Evolutionary conservation across 2,888 invertebrate genomes (phyloP), one percentile per base, ranked within the genome.

Genomic region (Drosophila barbarae): DNA sequence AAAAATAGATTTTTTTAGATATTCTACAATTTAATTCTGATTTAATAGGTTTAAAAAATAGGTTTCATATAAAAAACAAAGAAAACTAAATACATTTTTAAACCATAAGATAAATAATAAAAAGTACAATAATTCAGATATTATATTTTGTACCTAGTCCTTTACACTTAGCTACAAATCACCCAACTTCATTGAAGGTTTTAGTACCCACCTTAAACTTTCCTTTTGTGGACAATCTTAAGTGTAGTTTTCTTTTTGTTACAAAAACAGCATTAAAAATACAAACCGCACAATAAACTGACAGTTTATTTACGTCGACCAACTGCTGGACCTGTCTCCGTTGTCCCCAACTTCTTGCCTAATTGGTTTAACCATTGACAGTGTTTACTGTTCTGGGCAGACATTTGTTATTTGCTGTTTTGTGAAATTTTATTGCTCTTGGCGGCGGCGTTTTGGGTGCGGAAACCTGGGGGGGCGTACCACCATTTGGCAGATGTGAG

Each of bases 351-450:
- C 30, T 30, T 18, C n/a, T 26, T 18, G 8, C 13, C 28, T 56
- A 58, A 58, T 58, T 58, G 58, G 57, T 44, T 21, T 15, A 38
- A 28, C 55, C 21, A 30, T 39, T 26, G 30, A 13, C 23, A 38
- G 51, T 44, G 41, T 51, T 51, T 51, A 73, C 69, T 64, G 63
- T 65, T 23, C 30, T 38, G 54, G 54, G 51, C 51, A 46, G 53
- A 51, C 56, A 54, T 66, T 71, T 60, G 63, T 70, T 68, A 52
- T 68, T 65, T 53, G 68, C 67, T 70, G 41, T 68, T 68, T 67
- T 50, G 50, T 49, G 53, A 61, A 60, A 54, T 65, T 60, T 68
- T 47, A 64, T 71, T 56, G 57, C 61, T 64, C 51, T 39, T 32
- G 53, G 39, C 49, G 38, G 53, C 28, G 30, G 18, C 13, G 18